Base-by-base conservation (phyloP, 1,140 invertebrate genomes). In the Teleopsis dalmanni region DNA sequence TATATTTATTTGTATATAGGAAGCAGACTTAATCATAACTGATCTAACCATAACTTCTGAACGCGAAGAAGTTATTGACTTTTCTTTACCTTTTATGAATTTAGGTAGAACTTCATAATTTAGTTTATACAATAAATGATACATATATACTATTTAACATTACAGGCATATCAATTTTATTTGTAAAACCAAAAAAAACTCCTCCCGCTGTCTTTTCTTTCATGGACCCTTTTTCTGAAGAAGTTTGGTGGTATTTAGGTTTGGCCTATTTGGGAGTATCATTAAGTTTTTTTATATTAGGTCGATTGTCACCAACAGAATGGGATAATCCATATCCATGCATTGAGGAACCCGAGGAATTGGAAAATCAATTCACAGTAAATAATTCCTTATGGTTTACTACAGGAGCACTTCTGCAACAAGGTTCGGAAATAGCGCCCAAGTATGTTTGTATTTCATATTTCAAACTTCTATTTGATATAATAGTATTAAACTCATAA, bases 51-150 rank as follows among this genome's bases (percentile, higher is more conserved):
- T 96, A 53, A 95, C 88, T 4, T 81, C 87, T 13, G 82, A 84
- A 37, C 74, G 93, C 13, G 85, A 90, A 63, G 78, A 80, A 62
- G 88, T 79, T 1, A 87, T 91, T 0, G 91, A 95, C 65, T 95
- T 95, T 60, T 92, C 90, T 0, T 87, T 83, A 65, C 91, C 91
- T 0, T 94, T 93, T 57, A 92, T 95, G 89, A 90, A 89, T 66
- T 73, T 93, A 36, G 90, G 77, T 55, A 48, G 7, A 8, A 10
- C 7, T 7, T 5, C 0, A n/a, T 19, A 19, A 29, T 8, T 25
- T 23, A 14, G 11, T 13, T 9, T 38, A 25, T 29, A 13, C 7
- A 29, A 29, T n/a, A n/a, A n/a, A n/a, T n/a, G 16, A 34, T 34
- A 5, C n/a, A 34, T 4, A 34, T 45, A 21, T 50, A 5, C 25